Percentiles rank a stretch among this genome's conserved stretches.
These are phyloP conservation scores for Petrocephalus sullivani DNA, from an alignment of 2,797 vertebrate species.

Conservation along the genomic window DNA sequence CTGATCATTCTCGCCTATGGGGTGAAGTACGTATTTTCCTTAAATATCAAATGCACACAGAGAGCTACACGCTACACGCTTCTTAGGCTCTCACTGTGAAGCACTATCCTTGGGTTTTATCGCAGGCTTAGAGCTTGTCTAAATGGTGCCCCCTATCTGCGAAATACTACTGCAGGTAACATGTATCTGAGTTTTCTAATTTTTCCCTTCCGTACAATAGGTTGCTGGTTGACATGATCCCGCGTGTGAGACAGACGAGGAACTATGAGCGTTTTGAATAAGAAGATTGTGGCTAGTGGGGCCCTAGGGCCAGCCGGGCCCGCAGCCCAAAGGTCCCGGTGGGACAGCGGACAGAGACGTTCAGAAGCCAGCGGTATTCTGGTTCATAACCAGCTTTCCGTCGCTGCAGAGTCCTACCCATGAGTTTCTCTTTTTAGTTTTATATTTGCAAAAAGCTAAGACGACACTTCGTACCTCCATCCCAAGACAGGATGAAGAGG, in stretches of 20 bases:
- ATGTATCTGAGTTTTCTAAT: not conserved
- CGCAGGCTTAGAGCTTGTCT: not conserved
- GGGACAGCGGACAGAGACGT: slow-evolving; percentile 21
- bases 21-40: slow-evolving; percentile 73
- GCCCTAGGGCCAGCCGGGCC: not conserved
- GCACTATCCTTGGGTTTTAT: not conserved
- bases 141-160: not conserved
- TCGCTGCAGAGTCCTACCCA: slow-evolving; percentile 21
- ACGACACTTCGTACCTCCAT: not conserved
- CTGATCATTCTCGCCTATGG: slow-evolving; percentile 91
- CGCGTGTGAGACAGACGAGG: slow-evolving; percentile 81
- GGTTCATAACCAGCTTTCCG: slow-evolving; percentile 47
- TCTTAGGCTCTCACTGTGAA: not conserved
- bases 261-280: slow-evolving; percentile 96
- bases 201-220: slow-evolving; percentile 49
- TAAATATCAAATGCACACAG: too few relatives aligned
- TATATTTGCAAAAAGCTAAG: not conserved
- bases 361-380: slow-evolving; percentile 49
- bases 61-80: not conserved
- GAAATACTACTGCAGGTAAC: not conserved
- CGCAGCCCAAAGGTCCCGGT: slow-evolving; percentile 37
- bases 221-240: slow-evolving; percentile 85
- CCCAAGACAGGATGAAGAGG: not conserved
- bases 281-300: slow-evolving; percentile 27
- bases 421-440: not conserved